Percentiles rank a stretch among this genome's conserved stretches.
Conservation (phyloP, 2,113 vertebrate species). For the Strigops habroptila region DNA sequence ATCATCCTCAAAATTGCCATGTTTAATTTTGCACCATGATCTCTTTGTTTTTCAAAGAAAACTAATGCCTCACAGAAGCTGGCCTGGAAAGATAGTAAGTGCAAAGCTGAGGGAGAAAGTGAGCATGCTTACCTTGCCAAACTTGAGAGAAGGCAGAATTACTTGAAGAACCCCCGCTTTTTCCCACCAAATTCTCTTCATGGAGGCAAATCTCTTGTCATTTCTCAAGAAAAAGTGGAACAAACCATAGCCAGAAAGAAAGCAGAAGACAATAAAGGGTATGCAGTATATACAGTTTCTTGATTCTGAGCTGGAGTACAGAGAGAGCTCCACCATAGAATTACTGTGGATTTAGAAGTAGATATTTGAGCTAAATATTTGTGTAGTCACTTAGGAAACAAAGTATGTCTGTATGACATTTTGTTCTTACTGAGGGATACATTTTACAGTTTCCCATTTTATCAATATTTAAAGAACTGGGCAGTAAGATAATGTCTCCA, state of each 20-base stretch:
- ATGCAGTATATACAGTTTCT: neutral
- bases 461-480: neutral
- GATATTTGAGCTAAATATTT: neutral
- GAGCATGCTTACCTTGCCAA: constrained; percentile 57
- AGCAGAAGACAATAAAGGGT: constrained; percentile 68
- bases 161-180: constrained; percentile 87
- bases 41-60: constrained; percentile 61
- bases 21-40: neutral
- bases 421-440: neutral
- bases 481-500: neutral
- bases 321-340: neutral
- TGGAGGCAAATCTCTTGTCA: constrained; percentile 80
- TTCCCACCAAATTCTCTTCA: constrained; percentile 72
- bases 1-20: neutral
- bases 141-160: constrained; percentile 71
- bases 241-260: neutral
- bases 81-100: constrained; percentile 53
- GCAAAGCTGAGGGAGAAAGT: constrained; percentile 37
- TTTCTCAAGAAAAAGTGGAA: constrained; percentile 58
- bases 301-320: neutral
- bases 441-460: neutral
- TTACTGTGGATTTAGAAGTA: neutral
- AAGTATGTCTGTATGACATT: neutral
- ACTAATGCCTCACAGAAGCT: neutral
- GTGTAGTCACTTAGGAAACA: neutral